Conservation (phyloP, 1,140 invertebrate species). For the Musca vetustissima region DNA sequence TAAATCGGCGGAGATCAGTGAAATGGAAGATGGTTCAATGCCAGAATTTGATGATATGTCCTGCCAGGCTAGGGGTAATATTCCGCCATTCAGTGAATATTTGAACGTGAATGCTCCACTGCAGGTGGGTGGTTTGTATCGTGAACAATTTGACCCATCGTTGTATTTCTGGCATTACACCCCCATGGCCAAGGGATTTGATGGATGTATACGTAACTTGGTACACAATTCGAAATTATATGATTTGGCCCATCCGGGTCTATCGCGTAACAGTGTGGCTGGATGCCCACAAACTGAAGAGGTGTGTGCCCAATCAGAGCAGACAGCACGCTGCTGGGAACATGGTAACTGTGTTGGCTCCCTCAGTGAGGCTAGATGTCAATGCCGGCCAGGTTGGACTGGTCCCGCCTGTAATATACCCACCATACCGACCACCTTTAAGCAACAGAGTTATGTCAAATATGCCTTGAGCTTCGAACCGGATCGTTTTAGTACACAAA, state of each 20-base stretch:
- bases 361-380: conserved; percentile 83
- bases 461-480: conserved; percentile 94
- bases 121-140: conserved; percentile 88
- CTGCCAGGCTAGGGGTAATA: conserved; percentile 84
- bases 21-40: conserved; percentile 83
- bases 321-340: conserved; percentile 81
- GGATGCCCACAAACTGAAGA: conserved; percentile 91
- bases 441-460: conserved; percentile 90
- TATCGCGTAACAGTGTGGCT: conserved; percentile 79
- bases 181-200: conserved; percentile 85
- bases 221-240: conserved; percentile 95
- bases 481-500: conserved; percentile 86
- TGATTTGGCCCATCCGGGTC: conserved; percentile 84
- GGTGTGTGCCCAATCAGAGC: conserved; percentile 78
- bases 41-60: conserved; percentile 83
- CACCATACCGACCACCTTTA: conserved; percentile 86
- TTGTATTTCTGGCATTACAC: conserved; percentile 85
- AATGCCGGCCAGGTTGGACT: conserved; percentile 89
- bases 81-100: conserved; percentile 95
- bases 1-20: conserved; percentile 79
- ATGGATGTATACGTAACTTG: conserved; percentile 93
- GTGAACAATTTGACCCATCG: conserved; percentile 82
- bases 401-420: conserved; percentile 82
- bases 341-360: conserved; percentile 93
- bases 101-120: conserved; percentile 94